A percentile compares a stretch with the other conserved stretches of the same genome.
Conservation (phyloP, 1,140 invertebrate genomes). For the Caenorhabditis briggsae region DNA sequence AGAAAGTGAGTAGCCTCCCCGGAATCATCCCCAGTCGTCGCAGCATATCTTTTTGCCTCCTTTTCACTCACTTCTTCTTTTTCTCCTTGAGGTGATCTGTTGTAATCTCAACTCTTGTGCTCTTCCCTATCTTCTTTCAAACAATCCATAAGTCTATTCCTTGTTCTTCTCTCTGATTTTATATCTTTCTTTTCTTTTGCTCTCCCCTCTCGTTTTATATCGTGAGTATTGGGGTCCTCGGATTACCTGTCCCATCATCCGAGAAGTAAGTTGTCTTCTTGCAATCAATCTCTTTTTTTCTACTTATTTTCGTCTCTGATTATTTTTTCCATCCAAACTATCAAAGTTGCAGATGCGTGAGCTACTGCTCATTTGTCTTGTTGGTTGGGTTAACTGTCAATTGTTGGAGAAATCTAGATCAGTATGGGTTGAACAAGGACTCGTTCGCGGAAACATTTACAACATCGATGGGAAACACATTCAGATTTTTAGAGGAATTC, state of each 20-base stretch:
- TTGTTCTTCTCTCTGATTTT: constrained; percentile 4
- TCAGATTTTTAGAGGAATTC: constrained; percentile 77
- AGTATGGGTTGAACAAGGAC: constrained; percentile 77
- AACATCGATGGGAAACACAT: constrained; percentile 74
- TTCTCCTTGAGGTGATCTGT: constrained; percentile 33
- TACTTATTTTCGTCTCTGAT: not conserved
- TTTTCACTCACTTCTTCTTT: constrained; percentile 6
- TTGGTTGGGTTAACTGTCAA: constrained; percentile 20
- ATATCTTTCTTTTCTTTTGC: not conserved
- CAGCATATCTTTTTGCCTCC: not conserved
- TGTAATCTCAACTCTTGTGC: constrained; percentile 49
- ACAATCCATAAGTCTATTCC: constrained; percentile 48
- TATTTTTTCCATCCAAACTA: not conserved
- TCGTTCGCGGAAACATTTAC: constrained; percentile 77
- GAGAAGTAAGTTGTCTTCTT: not conserved
- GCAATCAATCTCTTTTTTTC: not conserved
- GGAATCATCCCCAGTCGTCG: not conserved
- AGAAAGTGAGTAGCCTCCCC: not conserved
- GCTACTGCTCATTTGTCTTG: not conserved
- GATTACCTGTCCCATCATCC: constrained; percentile 13
- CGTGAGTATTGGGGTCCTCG: not conserved
- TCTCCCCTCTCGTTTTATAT: not conserved
- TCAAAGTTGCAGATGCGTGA: constrained; percentile 10
- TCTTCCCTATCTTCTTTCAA: constrained; percentile 47
- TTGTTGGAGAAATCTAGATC: constrained; percentile 75